These are phyloP conservation scores for Drosophila quasianomalipes DNA, from an alignment of 2,888 invertebrate genomes.

Conservation along the genomic window DNA sequence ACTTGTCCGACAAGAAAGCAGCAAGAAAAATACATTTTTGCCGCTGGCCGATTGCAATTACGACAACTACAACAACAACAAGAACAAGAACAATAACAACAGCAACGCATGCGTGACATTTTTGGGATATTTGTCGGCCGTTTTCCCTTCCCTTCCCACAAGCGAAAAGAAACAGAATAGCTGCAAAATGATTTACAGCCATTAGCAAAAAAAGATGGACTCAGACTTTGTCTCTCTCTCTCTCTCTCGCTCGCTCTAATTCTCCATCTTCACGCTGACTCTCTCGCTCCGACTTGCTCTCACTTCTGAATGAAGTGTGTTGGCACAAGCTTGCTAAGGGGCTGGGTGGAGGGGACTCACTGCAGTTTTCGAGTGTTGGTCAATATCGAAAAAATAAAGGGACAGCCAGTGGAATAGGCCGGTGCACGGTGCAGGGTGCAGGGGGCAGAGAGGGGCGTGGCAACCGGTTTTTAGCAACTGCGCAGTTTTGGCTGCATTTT, in stretches of 20 bases:
- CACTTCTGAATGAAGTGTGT: slow-evolving; percentile 50
- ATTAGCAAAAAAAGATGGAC: slow-evolving; percentile 15
- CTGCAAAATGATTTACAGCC: slow-evolving; percentile 73
- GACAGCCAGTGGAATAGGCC: slow-evolving; percentile 16
- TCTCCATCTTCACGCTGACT: background rate
- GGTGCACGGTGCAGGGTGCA: background rate
- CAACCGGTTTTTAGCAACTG: slow-evolving; percentile 63
- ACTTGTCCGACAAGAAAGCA: slow-evolving; percentile 30
- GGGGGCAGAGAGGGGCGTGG: background rate
- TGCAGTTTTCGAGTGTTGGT: slow-evolving; percentile 52
- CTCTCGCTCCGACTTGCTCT: background rate
- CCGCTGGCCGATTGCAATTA: slow-evolving; percentile 25
- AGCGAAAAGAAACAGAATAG: slow-evolving; percentile 50
- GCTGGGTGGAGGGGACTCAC: background rate
- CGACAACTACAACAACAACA: slow-evolving; percentile 1
- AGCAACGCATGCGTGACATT: slow-evolving; percentile 80
- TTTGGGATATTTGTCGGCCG: slow-evolving; percentile 66
- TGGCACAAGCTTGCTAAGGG: background rate
- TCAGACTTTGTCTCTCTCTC: background rate
- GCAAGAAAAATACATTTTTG: background rate
- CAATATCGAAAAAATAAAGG: slow-evolving; percentile 49
- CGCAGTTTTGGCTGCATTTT: slow-evolving; percentile 54
- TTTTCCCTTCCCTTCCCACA: slow-evolving; percentile 55
- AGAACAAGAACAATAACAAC: slow-evolving; percentile 1
- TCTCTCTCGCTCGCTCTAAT: background rate